phyloP scores from a whole-genome alignment of 2,113 vertebrate genomes.

The Sciurus niger region DNA sequence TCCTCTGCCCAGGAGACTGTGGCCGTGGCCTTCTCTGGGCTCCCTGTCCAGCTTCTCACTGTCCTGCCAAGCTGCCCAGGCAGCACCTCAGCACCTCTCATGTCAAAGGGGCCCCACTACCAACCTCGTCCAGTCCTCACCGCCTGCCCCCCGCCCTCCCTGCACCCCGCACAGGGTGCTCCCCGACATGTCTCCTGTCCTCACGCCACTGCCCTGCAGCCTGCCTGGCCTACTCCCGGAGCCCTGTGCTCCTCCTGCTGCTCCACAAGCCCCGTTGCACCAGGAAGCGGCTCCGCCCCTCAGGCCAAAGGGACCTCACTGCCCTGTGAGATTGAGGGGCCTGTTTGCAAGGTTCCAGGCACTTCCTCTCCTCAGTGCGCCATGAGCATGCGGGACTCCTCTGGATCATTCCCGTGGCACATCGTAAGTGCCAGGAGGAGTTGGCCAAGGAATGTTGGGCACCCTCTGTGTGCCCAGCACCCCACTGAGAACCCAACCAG shows the following conservation, averaged over 20 bases:
- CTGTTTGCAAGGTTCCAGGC: not conserved
- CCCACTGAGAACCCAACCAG: not conserved
- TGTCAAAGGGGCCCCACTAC: not conserved
- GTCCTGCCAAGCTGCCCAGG: not conserved
- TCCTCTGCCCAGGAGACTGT: too few relatives aligned
- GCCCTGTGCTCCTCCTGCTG: not conserved
- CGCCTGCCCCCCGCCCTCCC: not conserved
- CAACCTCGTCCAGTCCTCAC: not conserved
- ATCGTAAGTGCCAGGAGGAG: not conserved
- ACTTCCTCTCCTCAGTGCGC: too few relatives aligned
- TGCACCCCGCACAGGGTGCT: not conserved
- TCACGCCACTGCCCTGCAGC: not conserved
- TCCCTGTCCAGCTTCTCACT: rapidly evolving
- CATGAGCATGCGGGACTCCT: rapidly evolving
- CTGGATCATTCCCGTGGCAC: not conserved
- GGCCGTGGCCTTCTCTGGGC: too few relatives aligned
- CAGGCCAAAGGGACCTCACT: too few relatives aligned
- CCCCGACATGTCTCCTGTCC: not conserved
- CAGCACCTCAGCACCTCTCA: not conserved
- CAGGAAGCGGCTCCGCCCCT: not conserved
- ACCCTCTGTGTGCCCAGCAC: not conserved
- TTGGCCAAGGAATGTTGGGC: not conserved
- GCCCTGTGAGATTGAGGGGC: not conserved
- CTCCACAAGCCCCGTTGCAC: too few relatives aligned
- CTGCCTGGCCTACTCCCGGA: not conserved